Evolutionary conservation across 2,888 invertebrate species (phyloP), one percentile per base, ranked within the genome.

Genomic region (Agrotis clavis): DNA sequence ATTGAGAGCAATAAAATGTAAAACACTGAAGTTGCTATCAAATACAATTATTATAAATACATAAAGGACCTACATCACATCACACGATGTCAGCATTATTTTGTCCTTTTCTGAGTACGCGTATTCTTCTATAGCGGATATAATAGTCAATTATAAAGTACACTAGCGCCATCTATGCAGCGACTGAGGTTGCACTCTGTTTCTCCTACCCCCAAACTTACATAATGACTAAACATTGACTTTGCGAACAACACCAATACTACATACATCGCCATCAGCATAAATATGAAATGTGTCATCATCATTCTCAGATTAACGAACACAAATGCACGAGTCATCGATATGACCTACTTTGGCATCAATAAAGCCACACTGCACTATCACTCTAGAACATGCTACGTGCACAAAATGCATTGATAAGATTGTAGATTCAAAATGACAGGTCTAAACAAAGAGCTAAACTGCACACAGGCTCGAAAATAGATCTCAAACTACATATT

Each of bases 231-330:
- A 50, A 60, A 64, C 50, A 64, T 54, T 30, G 57, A 21, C 18
- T 4, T 13, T 67, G 9, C 11, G 5, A n/a, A 66, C 61, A 50
- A 77, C 65, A 63, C 21, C 48, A 77, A 11, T 56, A 45, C 51
- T 61, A 50, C 77, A 64, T 41, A 18, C 11, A 47, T 56, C 47
- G 45, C 6, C 16, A 50, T 2, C 57, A 25, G 30, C 50, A 71
- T 79, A 79, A 67, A 67, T 62, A 75, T 54, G 51, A 54, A 48
- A 79, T 71, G 67, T 68, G 79, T 71, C 76, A 79, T 66, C 76
- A 68, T 65, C 67, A 75, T 71, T 56, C 61, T 41, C 25, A 67
- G 67, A 41, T 67, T 62, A 25, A 35, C 61, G 62, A 68, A 67
- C 61, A 57, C 47, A 65, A 62, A 54, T 67, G 51, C 64, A 65